Evolutionary conservation across 2,888 invertebrate species (phyloP), one percentile per base, ranked within the genome.

Genomic region (Pristionchus arcanus): DNA sequence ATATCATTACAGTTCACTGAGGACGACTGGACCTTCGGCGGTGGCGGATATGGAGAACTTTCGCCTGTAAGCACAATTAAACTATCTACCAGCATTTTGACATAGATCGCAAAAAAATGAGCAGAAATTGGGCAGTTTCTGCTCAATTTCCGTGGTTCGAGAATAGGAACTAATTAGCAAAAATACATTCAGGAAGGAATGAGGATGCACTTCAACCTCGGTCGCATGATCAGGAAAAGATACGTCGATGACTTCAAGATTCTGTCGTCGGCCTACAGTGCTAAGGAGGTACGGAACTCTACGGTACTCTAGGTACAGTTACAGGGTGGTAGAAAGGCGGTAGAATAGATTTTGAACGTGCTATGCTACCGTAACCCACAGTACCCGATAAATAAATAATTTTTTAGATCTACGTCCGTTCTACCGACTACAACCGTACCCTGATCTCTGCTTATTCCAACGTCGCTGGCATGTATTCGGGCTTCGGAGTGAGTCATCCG

Each of bases 391-490:
- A 63, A 71, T 71, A 34, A 16, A 34, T 34, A 34, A 28, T 34
- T 2, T 0, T 90, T 89, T 83, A 94, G 92, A 90, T 95, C 42
- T 92, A 94, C 90, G 93, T 95, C 25, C 92, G 95, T 11, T 95
- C 95, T 81, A 95, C 96, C 15, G 95, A 95, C 90, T 92, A 92
- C 59, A 95, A 95, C 85, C 91, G 96, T 63, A 95, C 95, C 0
- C 90, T 96, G 74, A 97, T 98, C 97, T 98, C 97, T 90, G 98
- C 97, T 0, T 96, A 97, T 94, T 96, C 97, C 1, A 97, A 97
- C 95, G 96, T 98, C 91, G 97, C 98, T 85, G 98, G 97, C 4
- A 96, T 97, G 90, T 97, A 83, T 34, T 63, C 89, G 0, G 42
- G 74, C n/a, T 53, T 25, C 21, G 55, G 55, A 13, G 87, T 88